These are phyloP conservation scores for Nyctibius bracteatus DNA, from an alignment of 2,113 vertebrate species.

Conservation along the genomic window DNA sequence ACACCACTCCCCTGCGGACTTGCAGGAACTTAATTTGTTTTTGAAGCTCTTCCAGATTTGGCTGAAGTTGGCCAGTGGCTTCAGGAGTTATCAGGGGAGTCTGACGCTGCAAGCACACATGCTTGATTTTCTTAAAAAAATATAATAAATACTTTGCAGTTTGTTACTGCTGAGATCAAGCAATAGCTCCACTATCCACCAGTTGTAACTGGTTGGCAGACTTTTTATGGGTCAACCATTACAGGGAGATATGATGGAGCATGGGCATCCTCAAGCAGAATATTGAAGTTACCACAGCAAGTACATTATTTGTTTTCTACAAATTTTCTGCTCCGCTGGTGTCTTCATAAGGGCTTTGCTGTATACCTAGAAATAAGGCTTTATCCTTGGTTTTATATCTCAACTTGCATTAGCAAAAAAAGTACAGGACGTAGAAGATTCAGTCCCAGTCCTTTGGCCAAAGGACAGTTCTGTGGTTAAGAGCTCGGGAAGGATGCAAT, in stretches of 20 bases:
- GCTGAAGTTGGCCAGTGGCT: neutral
- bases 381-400: neutral
- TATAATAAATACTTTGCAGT: neutral
- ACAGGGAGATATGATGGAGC: neutral
- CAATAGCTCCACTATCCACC: neutral
- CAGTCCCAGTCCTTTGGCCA: neutral
- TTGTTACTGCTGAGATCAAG: neutral
- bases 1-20: fast-evolving
- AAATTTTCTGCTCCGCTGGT: neutral
- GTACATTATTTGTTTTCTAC: neutral
- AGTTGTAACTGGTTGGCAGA: neutral
- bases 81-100: neutral
- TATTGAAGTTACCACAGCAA: neutral
- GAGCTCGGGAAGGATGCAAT: neutral
- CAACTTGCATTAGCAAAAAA: neutral
- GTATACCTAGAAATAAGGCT: neutral
- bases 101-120: neutral
- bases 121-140: neutral
- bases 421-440: neutral
- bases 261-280: neutral
- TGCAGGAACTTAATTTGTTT: neutral
- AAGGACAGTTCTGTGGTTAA: neutral
- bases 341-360: neutral
- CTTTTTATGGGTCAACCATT: neutral
- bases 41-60: neutral